phyloP scores from a whole-genome alignment of 1,140 invertebrate species.

The Notospermus geniculatus region DNA sequence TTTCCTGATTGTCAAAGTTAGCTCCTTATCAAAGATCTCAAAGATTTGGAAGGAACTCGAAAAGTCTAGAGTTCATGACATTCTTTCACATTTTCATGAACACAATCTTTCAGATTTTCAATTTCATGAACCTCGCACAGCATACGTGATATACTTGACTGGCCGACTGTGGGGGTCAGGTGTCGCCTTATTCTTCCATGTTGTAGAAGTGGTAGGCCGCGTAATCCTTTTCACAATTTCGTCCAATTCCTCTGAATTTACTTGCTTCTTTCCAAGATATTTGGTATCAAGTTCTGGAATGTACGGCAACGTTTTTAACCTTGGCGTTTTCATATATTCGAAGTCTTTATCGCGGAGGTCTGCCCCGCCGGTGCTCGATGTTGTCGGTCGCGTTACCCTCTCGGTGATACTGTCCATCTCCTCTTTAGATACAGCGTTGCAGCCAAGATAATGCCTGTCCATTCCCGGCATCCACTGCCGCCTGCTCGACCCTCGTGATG shows the following conservation, averaged over 20 bases:
- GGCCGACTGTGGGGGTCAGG: background rate
- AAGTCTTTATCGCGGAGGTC: conserved; percentile 1
- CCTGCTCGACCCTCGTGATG: too few species aligned
- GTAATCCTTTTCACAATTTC: background rate
- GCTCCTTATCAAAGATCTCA: too few species aligned
- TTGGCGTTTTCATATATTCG: conserved; percentile 3
- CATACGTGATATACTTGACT: background rate
- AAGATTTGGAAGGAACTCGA: too few species aligned
- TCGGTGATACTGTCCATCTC: background rate
- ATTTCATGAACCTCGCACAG: too few species aligned
- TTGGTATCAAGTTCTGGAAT: background rate
- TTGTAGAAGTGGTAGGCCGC: background rate
- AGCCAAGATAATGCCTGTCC: conserved; percentile 3
- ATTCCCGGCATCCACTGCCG: background rate
- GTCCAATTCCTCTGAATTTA: background rate
- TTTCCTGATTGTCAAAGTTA: too few species aligned
- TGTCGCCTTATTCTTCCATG: background rate
- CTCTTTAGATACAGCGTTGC: background rate
- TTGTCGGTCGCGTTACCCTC: background rate
- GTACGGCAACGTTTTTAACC: conserved; percentile 4
- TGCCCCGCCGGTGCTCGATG: background rate
- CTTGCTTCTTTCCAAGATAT: background rate
- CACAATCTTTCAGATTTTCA: too few species aligned
- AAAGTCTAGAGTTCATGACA: too few species aligned
- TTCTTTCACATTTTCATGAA: too few species aligned